phyloP scores from a whole-genome alignment of 1,140 invertebrate genomes.

The Mercenaria mercenaria region DNA sequence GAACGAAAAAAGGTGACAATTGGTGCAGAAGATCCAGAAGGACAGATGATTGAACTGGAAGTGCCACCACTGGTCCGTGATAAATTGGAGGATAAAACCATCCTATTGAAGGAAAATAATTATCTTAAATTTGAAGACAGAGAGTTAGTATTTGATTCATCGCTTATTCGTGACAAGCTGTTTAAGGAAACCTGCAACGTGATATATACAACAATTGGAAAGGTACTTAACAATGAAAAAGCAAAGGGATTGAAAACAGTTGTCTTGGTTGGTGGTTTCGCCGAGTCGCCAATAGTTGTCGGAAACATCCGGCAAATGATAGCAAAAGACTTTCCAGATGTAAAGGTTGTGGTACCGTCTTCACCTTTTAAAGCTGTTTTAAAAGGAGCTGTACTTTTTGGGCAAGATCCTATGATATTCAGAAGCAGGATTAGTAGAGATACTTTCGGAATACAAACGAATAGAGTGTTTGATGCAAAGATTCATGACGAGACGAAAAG shows the following conservation, averaged over 20 bases:
- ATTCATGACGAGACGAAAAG: slow-evolving; percentile 40
- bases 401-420: no score
- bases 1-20: slow-evolving; percentile 42
- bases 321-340: background rate
- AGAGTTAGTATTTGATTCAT: background rate
- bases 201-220: background rate
- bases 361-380: slow-evolving; percentile 37
- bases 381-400: no score
- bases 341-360: slow-evolving; percentile 35
- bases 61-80: background rate
- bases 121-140: background rate
- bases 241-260: no score
- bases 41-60: background rate
- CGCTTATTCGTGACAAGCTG: background rate
- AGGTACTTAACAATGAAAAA: background rate
- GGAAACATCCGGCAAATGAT: slow-evolving; percentile 12
- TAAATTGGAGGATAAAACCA: background rate
- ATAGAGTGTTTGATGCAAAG: slow-evolving; percentile 1
- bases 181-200: background rate
- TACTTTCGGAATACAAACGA: slow-evolving; percentile 14
- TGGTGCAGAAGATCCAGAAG: background rate
- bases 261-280: no score
- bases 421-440: no score
- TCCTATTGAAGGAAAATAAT: background rate
- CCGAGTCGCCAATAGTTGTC: no score